Conservation (phyloP, 2,113 vertebrate species). For the Etheostoma cragini region DNA sequence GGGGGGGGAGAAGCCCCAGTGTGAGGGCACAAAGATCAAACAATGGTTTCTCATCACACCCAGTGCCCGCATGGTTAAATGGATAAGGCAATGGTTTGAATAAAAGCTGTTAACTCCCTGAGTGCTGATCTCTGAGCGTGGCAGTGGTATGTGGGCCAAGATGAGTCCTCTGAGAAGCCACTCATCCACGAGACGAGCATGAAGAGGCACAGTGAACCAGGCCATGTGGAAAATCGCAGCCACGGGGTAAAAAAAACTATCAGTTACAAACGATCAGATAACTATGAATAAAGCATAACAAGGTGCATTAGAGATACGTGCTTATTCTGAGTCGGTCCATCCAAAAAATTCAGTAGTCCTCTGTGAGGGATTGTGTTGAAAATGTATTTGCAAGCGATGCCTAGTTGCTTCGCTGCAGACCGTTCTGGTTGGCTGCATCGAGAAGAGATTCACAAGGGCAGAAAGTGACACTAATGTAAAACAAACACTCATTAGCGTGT, state of each 20-base stretch:
- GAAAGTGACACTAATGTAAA: slow-evolving; percentile 82
- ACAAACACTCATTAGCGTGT: slow-evolving; percentile 78
- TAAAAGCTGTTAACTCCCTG: slow-evolving; percentile 69
- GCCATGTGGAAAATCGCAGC: slow-evolving; percentile 81
- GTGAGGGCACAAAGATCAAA: slow-evolving; percentile 58
- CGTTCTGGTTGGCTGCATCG: slow-evolving; percentile 64
- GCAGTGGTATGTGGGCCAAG: slow-evolving; percentile 74
- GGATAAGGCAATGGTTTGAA: slow-evolving; percentile 60
- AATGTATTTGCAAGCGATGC: slow-evolving; percentile 31
- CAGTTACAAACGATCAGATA: slow-evolving; percentile 73
- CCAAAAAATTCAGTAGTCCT: slow-evolving; percentile 16
- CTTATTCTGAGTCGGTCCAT: not conserved
- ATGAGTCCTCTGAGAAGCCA: slow-evolving; percentile 51
- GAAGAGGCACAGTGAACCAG: slow-evolving; percentile 74
- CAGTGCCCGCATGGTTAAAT: slow-evolving; percentile 44
- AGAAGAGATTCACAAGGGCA: slow-evolving; percentile 61
- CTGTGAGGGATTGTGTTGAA: slow-evolving; percentile 2
- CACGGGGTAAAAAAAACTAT: slow-evolving; percentile 80
- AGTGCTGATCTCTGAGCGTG: slow-evolving; percentile 60
- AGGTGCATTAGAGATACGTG: slow-evolving; percentile 8
- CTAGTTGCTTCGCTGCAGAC: slow-evolving; percentile 21
- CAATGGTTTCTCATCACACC: slow-evolving; percentile 59
- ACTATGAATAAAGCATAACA: slow-evolving; percentile 73
- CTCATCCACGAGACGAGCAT: slow-evolving; percentile 68
- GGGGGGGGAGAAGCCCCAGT: slow-evolving; percentile 1